Base-by-base conservation (phyloP, 2,797 vertebrate genomes). In the Cynopterus sphinx region DNA sequence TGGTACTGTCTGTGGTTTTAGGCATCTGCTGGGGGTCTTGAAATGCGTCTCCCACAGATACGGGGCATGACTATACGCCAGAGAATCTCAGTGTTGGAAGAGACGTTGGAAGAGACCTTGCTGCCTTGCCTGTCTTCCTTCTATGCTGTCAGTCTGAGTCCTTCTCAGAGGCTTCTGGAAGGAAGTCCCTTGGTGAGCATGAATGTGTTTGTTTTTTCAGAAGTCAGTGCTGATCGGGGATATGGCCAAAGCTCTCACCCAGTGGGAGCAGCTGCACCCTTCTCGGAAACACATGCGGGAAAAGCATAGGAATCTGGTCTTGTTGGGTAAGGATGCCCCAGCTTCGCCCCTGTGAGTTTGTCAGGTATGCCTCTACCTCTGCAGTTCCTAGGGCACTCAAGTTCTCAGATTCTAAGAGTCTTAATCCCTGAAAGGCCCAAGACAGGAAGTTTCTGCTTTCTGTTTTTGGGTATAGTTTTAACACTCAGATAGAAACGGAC, bases 261-360 rank as follows among this genome's bases (percentile, higher is more conserved):
- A 67, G 28, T 96, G 96, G 94, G 77, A 12, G 22, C 81, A 75
- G 70, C 88, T 95, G 92, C 92, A 86, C 51, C 59, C 68, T 85
- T 16, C 81, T 17, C 85, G 24, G 49, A 86, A 74, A 88, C 86
- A 65, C 71, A 9, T 79, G 39, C 78, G 82, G 9, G 21, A 92
- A 95, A 95, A 94, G 68, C 95, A 46, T 22, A 90, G 95, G 61
- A 95, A 59, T 75, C 92, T 97, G 74, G 94, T 97, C 68, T 95
- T 97, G 90, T 75, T 97, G 53, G 96, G 97, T 96, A 90, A 96
- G 96, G 36, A 75, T 43, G 28, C 15, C 16, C n/a, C 28, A 15
- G 15, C 49, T 49, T 15, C 3, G 2, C 4, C 12, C n/a, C 41
- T 68, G 24, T 24, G 43, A 87, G 59, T 77, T 53, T 53, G 63